Percentiles rank a stretch among this genome's conserved stretches.
Conservation (phyloP, 2,888 invertebrate species). For the Gari tellinella region DNA sequence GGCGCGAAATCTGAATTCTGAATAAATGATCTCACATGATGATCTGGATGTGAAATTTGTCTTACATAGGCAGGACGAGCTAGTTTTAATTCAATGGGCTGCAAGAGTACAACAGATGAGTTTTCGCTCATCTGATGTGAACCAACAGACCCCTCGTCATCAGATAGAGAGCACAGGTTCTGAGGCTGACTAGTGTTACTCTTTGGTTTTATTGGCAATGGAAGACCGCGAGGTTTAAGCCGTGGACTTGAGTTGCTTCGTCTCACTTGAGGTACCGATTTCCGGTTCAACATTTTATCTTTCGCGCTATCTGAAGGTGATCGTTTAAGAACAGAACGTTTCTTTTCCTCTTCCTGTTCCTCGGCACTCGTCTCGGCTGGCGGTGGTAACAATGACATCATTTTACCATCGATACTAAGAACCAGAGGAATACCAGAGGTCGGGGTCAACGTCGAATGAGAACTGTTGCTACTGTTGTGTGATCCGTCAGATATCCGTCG, state of each 20-base stretch:
- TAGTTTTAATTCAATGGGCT: constrained; percentile 77
- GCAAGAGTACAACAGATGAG: constrained; percentile 76
- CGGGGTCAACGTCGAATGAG: constrained; percentile 75
- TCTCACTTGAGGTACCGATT: constrained; percentile 59
- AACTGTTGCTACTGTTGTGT: constrained; percentile 71
- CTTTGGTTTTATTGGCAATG: constrained; percentile 23
- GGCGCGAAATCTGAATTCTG: constrained; percentile 60
- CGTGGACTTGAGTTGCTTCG: constrained; percentile 70
- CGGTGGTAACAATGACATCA: constrained; percentile 75
- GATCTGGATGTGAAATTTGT: constrained; percentile 71
- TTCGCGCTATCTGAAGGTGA: constrained; percentile 63
- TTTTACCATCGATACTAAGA: constrained; percentile 78
- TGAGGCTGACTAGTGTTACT: constrained; percentile 26
- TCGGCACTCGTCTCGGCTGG: constrained; percentile 44
- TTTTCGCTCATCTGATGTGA: constrained; percentile 77
- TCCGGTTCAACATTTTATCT: constrained; percentile 48
- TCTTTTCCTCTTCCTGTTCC: constrained; percentile 30
- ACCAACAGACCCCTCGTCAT: constrained; percentile 77
- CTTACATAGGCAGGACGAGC: constrained; percentile 72
- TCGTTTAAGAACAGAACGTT: constrained; percentile 44
- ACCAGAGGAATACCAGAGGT: constrained; percentile 71
- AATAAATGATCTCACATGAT: constrained; percentile 59
- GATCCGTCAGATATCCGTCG: constrained; percentile 71
- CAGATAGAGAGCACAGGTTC: constrained; percentile 58
- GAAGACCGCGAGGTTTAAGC: constrained; percentile 43